These are phyloP conservation scores for Rhopalosiphum maidis DNA, from an alignment of 1,140 invertebrate species.

Conservation along the genomic window DNA sequence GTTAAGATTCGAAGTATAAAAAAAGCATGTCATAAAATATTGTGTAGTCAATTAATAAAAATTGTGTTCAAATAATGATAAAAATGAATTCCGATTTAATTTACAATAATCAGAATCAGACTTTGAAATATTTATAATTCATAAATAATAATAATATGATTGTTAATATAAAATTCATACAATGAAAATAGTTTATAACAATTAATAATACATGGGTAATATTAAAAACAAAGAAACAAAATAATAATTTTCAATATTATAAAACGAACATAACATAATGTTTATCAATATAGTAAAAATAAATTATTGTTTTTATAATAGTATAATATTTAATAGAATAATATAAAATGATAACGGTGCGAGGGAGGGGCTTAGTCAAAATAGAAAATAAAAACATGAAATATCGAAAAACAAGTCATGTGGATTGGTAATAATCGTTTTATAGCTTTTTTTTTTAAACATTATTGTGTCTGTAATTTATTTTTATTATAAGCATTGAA, in stretches of 20 bases:
- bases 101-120: background rate
- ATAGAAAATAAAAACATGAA: constrained; percentile 6
- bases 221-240: background rate
- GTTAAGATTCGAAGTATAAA: background rate
- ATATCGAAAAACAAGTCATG: background rate
- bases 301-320: background rate
- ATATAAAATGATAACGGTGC: constrained; percentile 7
- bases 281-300: background rate
- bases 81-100: background rate
- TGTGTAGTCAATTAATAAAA: background rate
- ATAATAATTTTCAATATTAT: background rate
- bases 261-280: background rate
- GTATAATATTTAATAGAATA: background rate
- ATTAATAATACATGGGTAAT: background rate
- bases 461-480: background rate
- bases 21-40: background rate
- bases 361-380: background rate
- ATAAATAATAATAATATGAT: background rate
- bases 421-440: constrained; percentile 33
- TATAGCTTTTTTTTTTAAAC: constrained; percentile 31
- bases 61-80: background rate
- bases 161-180: background rate
- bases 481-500: constrained; percentile 8
- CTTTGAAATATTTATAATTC: background rate
- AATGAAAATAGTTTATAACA: background rate